A percentile compares a stretch with the other conserved stretches of the same genome.
These are phyloP conservation scores for Catocala sponsa DNA, from an alignment of 2,888 invertebrate species.

Conservation along the genomic window DNA sequence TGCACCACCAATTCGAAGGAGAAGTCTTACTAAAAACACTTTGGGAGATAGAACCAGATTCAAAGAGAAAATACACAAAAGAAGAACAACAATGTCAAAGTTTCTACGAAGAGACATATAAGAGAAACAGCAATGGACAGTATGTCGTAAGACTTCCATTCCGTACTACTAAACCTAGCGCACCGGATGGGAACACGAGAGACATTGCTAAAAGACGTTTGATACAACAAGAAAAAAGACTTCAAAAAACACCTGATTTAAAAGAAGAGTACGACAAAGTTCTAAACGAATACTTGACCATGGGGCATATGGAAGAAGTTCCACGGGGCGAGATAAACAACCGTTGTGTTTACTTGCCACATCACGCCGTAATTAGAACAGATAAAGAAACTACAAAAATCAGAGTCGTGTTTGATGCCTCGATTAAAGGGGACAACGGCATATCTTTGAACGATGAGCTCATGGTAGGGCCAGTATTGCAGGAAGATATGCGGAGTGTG, in stretches of 20 bases:
- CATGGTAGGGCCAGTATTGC: slow-evolving; percentile 19
- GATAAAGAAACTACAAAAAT: slow-evolving; percentile 10
- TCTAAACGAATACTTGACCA: slow-evolving; percentile 5
- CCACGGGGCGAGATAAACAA: slow-evolving; percentile 1
- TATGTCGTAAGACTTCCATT: slow-evolving; percentile 13
- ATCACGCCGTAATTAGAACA: slow-evolving; percentile 3
- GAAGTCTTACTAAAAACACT: slow-evolving; percentile 11
- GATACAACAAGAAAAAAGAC: slow-evolving; percentile 12
- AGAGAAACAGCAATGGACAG: slow-evolving; percentile 1
- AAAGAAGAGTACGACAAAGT: slow-evolving; percentile 9
- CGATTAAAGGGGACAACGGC: slow-evolving; percentile 4
- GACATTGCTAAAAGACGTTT: slow-evolving; percentile 8
- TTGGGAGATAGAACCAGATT: slow-evolving; percentile 14
- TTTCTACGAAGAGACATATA: background rate
- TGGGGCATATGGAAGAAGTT: slow-evolving; percentile 13
- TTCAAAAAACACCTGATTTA: slow-evolving; percentile 2
- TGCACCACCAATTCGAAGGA: slow-evolving; percentile 2
- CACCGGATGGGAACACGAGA: slow-evolving; percentile 8
- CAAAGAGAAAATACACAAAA: slow-evolving; percentile 3
- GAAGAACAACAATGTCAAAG: slow-evolving; percentile 7
- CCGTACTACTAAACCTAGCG: background rate
- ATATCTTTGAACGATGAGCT: slow-evolving; percentile 24
- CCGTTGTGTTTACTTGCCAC: slow-evolving; percentile 5
- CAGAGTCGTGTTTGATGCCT: slow-evolving; percentile 7
- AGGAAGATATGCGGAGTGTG: slow-evolving; percentile 19